Conservation (phyloP, 2,113 vertebrate genomes). For the Petrocephalus microphthalmus region DNA sequence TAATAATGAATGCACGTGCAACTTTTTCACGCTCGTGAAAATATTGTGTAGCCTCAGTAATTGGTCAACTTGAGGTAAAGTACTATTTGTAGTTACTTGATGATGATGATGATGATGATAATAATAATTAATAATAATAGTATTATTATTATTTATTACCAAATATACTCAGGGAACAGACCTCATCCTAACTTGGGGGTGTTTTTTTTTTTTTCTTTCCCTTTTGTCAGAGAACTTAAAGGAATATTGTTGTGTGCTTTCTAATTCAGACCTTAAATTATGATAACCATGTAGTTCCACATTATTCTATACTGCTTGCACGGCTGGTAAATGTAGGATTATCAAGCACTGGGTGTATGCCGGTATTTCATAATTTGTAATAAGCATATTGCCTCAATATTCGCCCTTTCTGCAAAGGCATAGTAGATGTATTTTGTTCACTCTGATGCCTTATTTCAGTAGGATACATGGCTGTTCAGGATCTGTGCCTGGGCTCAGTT, state of each 20-base stretch:
- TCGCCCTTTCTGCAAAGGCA: neutral
- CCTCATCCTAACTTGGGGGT: no score
- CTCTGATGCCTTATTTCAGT: neutral
- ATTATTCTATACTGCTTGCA: neutral
- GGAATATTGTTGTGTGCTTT: neutral
- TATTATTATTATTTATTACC: neutral
- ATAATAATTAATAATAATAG: no score
- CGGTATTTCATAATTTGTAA: neutral
- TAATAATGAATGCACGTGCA: neutral
- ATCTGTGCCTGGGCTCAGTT: no score
- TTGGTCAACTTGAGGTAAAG: neutral
- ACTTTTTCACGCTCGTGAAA: neutral
- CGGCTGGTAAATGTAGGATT: neutral
- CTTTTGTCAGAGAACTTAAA: neutral
- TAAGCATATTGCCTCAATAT: neutral
- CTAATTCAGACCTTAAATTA: neutral
- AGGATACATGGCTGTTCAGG: neutral
- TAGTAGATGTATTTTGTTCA: neutral
- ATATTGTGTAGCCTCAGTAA: neutral
- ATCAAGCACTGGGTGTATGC: neutral
- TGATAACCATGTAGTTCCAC: neutral
- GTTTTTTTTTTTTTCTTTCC: neutral
- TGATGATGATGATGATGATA: no score
- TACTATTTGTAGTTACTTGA: neutral
- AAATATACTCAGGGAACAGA: neutral